A percentile compares a stretch with the other conserved stretches of the same genome.
Evolutionary conservation across 2,113 vertebrate genomes (phyloP).

Genomic region (Chamaetylas fuelleborni): DNA sequence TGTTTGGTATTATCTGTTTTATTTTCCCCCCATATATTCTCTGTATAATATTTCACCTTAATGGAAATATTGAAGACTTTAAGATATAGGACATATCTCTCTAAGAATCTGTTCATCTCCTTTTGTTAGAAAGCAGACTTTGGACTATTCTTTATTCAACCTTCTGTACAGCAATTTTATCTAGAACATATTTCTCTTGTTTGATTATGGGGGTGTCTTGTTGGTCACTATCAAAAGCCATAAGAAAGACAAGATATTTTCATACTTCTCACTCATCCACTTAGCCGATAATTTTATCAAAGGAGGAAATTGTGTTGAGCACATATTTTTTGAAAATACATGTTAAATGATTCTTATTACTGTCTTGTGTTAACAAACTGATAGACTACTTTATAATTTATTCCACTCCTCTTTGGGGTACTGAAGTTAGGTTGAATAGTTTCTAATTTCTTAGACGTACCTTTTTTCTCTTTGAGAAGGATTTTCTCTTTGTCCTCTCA

Average conservation of each 20-base stretch:
- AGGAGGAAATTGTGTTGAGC: neutral
- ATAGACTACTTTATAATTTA: neutral
- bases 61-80: neutral
- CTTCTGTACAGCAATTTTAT: neutral
- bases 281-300: neutral
- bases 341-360: neutral
- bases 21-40: neutral
- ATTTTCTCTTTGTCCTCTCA: neutral
- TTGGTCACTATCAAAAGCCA: neutral
- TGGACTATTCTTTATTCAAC: neutral
- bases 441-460: neutral
- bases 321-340: neutral
- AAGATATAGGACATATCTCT: neutral
- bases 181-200: neutral
- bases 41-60: neutral
- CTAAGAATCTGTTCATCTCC: neutral
- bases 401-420: neutral
- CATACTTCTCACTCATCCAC: neutral
- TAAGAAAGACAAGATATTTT: neutral
- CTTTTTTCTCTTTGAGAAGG: neutral
- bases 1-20: neutral
- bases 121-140: neutral
- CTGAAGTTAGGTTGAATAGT: neutral
- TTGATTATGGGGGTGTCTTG: neutral
- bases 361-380: neutral